Evolutionary conservation across 2,113 vertebrate species (phyloP), one percentile per base, ranked within the genome.

Genomic region (Neodon shergylaensis): DNA sequence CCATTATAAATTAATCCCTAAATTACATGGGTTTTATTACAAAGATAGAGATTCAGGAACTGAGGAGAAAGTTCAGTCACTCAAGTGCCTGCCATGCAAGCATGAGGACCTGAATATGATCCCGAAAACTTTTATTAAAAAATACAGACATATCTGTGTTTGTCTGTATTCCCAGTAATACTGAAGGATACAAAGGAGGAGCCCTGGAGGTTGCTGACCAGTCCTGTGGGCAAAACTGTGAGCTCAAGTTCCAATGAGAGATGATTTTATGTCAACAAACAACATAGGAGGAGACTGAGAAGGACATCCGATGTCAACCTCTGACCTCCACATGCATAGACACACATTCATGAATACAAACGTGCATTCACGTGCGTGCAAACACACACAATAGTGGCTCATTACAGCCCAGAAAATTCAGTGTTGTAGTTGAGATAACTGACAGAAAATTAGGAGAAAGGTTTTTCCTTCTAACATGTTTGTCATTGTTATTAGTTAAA

Each of bases 351-450:
- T 81, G 19, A 58, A 14, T 58, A 58, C 58, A 58, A 58, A 58
- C 6, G 1, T 58, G 36, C 5, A n/a, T n/a, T 5, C 26, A 77
- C 2, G 3, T 1, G 13, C 11, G 24, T 4, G 4, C 7, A 19
- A 28, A 49, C 17, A 52, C 31, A 52, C 13, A 17, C 28, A 54
- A 54, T 36, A 74, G 78, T 74, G 28, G 1, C 81, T 94, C 72
- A 90, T 63, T 33, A 54, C 11, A n/a, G 13, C 79, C 28, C 70
- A 42, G 81, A 28, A 94, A 95, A 77, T 11, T 0, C 42, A 77
- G 24, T 63, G 42, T 58, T 92, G n/a, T 70, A 61, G 31, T 73
- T 22, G 70, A 39, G 36, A 22, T 10, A 78, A 93, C 52, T 54
- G 33, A 91, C 26, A 73, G 44, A 52, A 91, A 79, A 54, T 70